Evolutionary conservation across 2,888 invertebrate genomes (phyloP).

Genomic region (Zele albiditarsus): DNA sequence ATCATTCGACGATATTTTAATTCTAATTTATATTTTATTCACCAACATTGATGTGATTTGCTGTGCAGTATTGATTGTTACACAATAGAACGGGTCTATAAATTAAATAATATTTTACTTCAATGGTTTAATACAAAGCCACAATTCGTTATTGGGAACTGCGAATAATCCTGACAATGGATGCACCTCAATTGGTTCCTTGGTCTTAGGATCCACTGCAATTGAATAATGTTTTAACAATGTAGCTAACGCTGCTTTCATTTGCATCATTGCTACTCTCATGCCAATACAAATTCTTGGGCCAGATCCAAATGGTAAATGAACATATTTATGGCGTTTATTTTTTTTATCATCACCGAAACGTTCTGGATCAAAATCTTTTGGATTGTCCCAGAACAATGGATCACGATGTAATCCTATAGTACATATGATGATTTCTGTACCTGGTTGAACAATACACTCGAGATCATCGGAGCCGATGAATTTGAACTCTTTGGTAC

Average conservation of each 20-base stretch:
- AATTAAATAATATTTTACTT: neutral
- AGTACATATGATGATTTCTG: conserved; percentile 47
- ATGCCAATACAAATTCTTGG: conserved; percentile 63
- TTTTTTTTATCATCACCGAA: conserved; percentile 54
- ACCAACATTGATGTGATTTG: neutral
- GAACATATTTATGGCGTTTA: conserved; percentile 50
- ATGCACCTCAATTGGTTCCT: conserved; percentile 50
- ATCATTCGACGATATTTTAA: no score
- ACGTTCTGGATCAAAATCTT: conserved; percentile 59
- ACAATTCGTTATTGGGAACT: conserved; percentile 28
- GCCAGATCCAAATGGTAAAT: conserved; percentile 62
- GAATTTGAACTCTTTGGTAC: conserved; percentile 54
- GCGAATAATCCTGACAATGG: conserved; percentile 25
- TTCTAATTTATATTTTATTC: no score
- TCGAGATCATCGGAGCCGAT: conserved; percentile 58
- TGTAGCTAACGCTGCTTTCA: conserved; percentile 53
- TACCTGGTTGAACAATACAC: conserved; percentile 52
- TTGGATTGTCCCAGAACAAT: conserved; percentile 56
- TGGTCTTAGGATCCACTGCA: conserved; percentile 53
- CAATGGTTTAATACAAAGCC: conserved; percentile 26
- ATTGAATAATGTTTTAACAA: conserved; percentile 53
- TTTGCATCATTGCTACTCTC: conserved; percentile 56
- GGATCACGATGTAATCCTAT: conserved; percentile 52
- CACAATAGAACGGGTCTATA: neutral
- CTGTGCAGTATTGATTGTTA: neutral